Evolutionary conservation across 2,113 vertebrate genomes (phyloP).

Genomic region (Formicarius rufipectus): DNA sequence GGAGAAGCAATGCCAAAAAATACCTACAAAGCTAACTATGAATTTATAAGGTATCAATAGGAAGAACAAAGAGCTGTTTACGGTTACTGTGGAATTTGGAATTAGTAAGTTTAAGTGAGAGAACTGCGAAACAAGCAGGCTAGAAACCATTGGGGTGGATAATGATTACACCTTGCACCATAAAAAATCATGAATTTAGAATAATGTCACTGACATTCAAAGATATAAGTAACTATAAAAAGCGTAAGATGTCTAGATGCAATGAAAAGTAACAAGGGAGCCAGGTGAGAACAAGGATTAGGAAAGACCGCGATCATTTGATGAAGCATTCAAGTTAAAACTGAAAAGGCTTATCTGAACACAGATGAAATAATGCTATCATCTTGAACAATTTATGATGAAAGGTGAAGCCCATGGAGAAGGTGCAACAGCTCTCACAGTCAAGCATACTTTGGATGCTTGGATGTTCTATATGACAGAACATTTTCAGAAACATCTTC

Average conservation of each 20-base stretch:
- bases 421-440: neutral
- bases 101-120: neutral
- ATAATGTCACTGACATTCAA: neutral
- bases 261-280: neutral
- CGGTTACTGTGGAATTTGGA: neutral
- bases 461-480: neutral
- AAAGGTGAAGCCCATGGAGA: neutral
- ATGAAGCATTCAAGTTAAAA: neutral
- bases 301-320: neutral
- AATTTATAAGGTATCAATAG: neutral
- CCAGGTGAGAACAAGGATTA: neutral
- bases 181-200: neutral
- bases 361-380: neutral
- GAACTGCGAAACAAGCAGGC: neutral
- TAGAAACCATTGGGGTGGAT: neutral
- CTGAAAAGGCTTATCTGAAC: neutral
- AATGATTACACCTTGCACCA: neutral
- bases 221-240: neutral
- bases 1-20: neutral
- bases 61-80: neutral
- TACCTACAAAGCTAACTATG: neutral
- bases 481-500: neutral
- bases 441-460: neutral
- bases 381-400: neutral
- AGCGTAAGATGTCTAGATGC: neutral